A percentile compares a stretch with the other conserved stretches of the same genome.
phyloP scores from a whole-genome alignment of 2,113 vertebrate genomes.

The Oncorhynchus kisutch region DNA sequence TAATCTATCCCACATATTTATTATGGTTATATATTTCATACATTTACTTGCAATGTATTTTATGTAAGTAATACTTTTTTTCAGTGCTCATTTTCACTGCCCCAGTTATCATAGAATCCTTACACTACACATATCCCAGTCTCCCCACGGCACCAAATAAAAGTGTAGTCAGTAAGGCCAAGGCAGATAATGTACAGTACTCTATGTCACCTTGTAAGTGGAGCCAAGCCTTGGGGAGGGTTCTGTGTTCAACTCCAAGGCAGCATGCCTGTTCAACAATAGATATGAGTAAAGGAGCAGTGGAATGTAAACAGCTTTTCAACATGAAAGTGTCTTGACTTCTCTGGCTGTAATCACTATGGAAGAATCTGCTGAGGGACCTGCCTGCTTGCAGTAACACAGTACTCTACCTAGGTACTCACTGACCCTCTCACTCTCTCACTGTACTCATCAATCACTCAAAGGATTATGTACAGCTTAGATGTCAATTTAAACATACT shows the following conservation, averaged over 20 bases:
- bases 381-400: slow-evolving; percentile 44
- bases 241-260: slow-evolving; percentile 25
- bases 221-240: slow-evolving; percentile 26
- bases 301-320: slow-evolving; percentile 72
- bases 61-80: no score
- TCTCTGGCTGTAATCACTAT: slow-evolving; percentile 50
- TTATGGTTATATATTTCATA: no score
- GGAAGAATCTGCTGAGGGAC: slow-evolving; percentile 51
- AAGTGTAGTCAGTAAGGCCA: no score
- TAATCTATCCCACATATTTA: no score
- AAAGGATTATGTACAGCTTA: no score
- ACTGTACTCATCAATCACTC: no score
- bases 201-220: slow-evolving; percentile 47
- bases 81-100: no score
- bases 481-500: no score
- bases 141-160: slow-evolving; percentile 3
- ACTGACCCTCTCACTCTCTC: neutral
- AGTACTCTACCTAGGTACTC: slow-evolving; percentile 8
- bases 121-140: no score
- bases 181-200: slow-evolving; percentile 19
- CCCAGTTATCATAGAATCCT: no score
- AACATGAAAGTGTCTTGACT: slow-evolving; percentile 64
- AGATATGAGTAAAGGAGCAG: slow-evolving; percentile 48
- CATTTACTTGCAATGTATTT: no score
- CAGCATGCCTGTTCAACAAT: slow-evolving; percentile 60